phyloP scores from a whole-genome alignment of 2,888 invertebrate species.

The Cheilosia urbana region DNA sequence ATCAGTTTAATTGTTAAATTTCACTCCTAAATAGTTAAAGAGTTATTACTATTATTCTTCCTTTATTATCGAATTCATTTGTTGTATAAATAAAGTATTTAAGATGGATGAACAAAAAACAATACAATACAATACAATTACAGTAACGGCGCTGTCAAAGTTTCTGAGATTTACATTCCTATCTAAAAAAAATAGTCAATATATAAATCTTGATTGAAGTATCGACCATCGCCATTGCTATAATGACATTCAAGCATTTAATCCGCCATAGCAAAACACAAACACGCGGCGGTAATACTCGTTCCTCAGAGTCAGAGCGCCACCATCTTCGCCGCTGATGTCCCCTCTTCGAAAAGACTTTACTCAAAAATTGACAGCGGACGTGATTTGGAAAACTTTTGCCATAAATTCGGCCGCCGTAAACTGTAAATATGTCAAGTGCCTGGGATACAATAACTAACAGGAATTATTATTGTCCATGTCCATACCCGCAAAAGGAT shows the following conservation, averaged over 20 bases:
- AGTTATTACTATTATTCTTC: too few species aligned
- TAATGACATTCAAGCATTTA: slow-evolving; percentile 40
- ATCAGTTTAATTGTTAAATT: too few species aligned
- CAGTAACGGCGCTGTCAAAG: too few species aligned
- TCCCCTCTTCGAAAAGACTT: slow-evolving; percentile 33
- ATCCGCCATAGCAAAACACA: slow-evolving; percentile 54
- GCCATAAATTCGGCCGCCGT: slow-evolving; percentile 57
- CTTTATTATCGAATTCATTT: too few species aligned
- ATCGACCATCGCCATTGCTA: background rate
- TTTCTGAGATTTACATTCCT: too few species aligned
- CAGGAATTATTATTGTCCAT: slow-evolving; percentile 62
- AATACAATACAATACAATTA: too few species aligned
- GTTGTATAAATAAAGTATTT: too few species aligned
- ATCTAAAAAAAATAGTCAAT: too few species aligned
- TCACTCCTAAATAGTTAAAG: too few species aligned
- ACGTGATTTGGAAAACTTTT: slow-evolving; percentile 69
- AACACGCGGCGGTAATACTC: slow-evolving; percentile 46
- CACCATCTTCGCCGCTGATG: background rate
- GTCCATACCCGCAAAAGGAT: slow-evolving; percentile 54
- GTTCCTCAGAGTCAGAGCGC: too few species aligned
- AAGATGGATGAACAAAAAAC: too few species aligned
- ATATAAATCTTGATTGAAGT: too few species aligned
- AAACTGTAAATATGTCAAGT: slow-evolving; percentile 61
- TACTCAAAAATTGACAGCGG: slow-evolving; percentile 70
- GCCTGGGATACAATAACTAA: slow-evolving; percentile 51